These are phyloP conservation scores for Xanthorhoe designata DNA, from an alignment of 2,888 invertebrate genomes.

Conservation along the genomic window DNA sequence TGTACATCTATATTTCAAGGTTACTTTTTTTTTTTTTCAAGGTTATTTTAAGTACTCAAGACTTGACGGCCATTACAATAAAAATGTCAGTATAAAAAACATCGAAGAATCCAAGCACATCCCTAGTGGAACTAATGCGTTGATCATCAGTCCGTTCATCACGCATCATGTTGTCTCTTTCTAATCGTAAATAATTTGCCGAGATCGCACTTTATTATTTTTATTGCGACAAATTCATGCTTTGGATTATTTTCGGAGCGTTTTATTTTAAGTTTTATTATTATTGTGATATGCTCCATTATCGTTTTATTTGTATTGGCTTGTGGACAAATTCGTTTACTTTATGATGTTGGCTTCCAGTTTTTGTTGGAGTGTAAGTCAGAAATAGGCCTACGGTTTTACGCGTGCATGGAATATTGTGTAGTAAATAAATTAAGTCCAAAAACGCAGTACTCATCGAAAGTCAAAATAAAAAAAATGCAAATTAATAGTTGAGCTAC, in stretches of 20 bases:
- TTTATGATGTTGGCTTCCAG: slow-evolving; percentile 13
- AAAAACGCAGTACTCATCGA: too few relatives aligned
- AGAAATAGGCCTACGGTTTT: background rate
- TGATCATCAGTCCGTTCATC: slow-evolving; percentile 46
- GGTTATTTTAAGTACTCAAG: too few relatives aligned
- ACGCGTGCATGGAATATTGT: too few relatives aligned
- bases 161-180: slow-evolving; percentile 25
- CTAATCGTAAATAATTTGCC: slow-evolving; percentile 53
- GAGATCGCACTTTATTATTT: slow-evolving; percentile 50
- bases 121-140: slow-evolving; percentile 44
- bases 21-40: too few relatives aligned
- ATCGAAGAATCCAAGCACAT: slow-evolving; percentile 14
- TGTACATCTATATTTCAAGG: too few relatives aligned
- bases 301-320: slow-evolving; percentile 37
- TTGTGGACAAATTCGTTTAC: slow-evolving; percentile 24
- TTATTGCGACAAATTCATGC: slow-evolving; percentile 48
- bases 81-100: too few relatives aligned
- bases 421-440: too few relatives aligned
- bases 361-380: background rate
- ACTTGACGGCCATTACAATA: background rate
- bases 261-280: slow-evolving; percentile 36
- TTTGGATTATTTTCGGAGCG: slow-evolving; percentile 25
- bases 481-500: too few relatives aligned
- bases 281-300: slow-evolving; percentile 39
- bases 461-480: too few relatives aligned